These are phyloP conservation scores for Chrysina gloriosa DNA, from an alignment of 2,888 invertebrate genomes.

Conservation along the genomic window DNA sequence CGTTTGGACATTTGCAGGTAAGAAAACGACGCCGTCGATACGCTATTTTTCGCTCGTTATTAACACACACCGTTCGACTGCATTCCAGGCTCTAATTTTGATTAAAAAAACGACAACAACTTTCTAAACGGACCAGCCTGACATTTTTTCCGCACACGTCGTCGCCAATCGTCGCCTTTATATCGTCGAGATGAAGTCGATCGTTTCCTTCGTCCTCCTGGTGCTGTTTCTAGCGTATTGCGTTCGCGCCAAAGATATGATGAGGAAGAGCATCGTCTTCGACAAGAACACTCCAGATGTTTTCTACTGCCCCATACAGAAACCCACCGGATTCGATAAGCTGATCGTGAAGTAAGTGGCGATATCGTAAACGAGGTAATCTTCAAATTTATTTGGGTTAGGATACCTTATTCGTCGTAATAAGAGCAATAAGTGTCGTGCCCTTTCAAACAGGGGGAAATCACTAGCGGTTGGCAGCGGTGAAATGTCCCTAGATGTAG, in stretches of 20 bases:
- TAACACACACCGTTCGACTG: not conserved
- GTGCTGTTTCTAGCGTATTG: constrained; percentile 39
- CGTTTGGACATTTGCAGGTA: not conserved
- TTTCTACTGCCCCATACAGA: constrained; percentile 82
- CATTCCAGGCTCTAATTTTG: no score
- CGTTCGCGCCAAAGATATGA: constrained; percentile 73
- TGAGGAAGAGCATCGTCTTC: constrained; percentile 81
- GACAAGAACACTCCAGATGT: constrained; percentile 84
- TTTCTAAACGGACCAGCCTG: constrained; percentile 23
- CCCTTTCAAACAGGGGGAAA: no score
- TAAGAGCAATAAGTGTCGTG: no score
- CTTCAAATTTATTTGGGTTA: no score
- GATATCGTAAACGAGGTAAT: no score
- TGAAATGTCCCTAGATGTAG: no score
- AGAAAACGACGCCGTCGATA: no score
- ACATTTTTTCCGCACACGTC: not conserved
- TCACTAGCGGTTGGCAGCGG: no score
- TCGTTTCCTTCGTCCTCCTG: not conserved
- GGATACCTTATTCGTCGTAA: no score
- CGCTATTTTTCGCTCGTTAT: not conserved
- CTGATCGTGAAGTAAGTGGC: constrained; percentile 76
- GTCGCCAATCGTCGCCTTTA: not conserved
- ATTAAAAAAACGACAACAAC: constrained; percentile 21
- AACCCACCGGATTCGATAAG: constrained; percentile 80
- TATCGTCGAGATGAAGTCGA: constrained; percentile 19